Evolutionary conservation across 2,888 invertebrate genomes (phyloP).

Genomic region (Ichneumoninae sp.): DNA sequence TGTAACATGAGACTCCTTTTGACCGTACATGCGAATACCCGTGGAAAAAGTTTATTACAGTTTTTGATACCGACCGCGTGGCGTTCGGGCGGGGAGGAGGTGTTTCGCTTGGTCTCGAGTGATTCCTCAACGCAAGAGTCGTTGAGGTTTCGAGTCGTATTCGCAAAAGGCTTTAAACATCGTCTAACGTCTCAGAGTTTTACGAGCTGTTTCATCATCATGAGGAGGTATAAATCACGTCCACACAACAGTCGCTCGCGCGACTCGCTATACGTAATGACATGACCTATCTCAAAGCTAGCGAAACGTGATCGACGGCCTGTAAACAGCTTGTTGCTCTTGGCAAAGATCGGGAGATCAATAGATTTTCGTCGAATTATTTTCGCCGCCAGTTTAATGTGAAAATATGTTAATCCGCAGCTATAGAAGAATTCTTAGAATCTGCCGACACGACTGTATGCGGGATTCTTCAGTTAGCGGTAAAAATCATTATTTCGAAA

Average conservation of each 20-base stretch:
- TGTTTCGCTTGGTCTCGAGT: background rate
- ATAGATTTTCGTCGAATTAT: background rate
- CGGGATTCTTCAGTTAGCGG: background rate
- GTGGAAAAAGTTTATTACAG: too few relatives aligned
- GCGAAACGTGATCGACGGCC: constrained; percentile 19
- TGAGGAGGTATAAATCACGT: constrained; percentile 41
- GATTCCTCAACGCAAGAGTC: background rate
- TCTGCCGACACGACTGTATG: background rate
- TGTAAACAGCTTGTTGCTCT: constrained; percentile 1
- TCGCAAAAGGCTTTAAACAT: constrained; percentile 21
- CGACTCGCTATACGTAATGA: constrained; percentile 10
- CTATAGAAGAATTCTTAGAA: background rate
- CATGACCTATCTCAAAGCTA: constrained; percentile 50
- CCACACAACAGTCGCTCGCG: background rate
- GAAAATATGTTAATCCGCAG: background rate
- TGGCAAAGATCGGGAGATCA: background rate
- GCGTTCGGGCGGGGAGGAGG: too few relatives aligned
- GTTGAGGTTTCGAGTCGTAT: constrained; percentile 18
- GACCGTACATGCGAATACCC: too few relatives aligned
- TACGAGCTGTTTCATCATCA: background rate
- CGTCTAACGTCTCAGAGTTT: constrained; percentile 4
- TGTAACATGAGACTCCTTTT: too few relatives aligned
- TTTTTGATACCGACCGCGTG: too few relatives aligned
- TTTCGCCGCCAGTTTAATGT: background rate
- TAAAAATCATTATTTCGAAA: background rate